phyloP scores from a whole-genome alignment of 2,113 vertebrate genomes.

The Aix galericulata region DNA sequence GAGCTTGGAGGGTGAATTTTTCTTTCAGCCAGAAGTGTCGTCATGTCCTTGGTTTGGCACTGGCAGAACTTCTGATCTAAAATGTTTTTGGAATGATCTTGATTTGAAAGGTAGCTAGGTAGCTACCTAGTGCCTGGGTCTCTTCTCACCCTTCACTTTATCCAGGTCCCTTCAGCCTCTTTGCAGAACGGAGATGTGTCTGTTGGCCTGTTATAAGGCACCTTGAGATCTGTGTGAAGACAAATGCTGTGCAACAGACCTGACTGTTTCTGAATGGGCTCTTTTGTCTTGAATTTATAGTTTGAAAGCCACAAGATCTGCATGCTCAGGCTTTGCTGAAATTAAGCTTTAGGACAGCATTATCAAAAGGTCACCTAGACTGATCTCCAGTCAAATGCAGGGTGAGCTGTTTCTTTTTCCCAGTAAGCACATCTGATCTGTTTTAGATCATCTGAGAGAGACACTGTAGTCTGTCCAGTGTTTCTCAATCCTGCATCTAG shows the following conservation, averaged over 20 bases:
- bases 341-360: neutral
- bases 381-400: neutral
- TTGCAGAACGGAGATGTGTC: neutral
- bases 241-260: neutral
- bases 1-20: neutral
- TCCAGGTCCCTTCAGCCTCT: accelerated
- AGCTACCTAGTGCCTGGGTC: accelerated
- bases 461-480: neutral
- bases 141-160: neutral
- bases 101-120: neutral
- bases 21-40: neutral
- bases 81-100: neutral
- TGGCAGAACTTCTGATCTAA: neutral
- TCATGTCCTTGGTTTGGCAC: neutral
- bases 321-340: neutral
- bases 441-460: neutral
- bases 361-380: neutral
- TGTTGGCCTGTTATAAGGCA: neutral
- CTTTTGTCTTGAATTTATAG: neutral
- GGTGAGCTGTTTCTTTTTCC: neutral
- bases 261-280: neutral
- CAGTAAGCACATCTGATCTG: neutral
- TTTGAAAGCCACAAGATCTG: neutral
- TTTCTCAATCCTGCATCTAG: neutral
- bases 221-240: neutral